Conservation (phyloP, 2,888 invertebrate species). For the Galerucella pusilla region DNA sequence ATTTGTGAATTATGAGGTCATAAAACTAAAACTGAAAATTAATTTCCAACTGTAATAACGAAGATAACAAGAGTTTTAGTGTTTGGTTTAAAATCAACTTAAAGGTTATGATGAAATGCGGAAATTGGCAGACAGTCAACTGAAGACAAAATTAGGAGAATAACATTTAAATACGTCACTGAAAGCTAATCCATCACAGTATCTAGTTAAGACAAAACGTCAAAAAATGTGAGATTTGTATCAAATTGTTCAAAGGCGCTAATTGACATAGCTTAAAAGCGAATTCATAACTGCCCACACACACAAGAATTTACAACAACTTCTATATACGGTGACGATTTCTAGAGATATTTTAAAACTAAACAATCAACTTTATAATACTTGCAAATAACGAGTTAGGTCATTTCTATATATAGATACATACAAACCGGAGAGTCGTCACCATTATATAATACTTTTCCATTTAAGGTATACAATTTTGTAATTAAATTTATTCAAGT, state of each 20-base stretch:
- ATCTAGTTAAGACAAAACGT: too few relatives aligned
- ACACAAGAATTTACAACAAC: background rate
- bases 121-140: background rate
- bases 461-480: conserved; percentile 44
- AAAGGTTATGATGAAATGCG: background rate
- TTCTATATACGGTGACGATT: background rate
- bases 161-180: background rate
- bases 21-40: too few relatives aligned
- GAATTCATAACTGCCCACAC: too few relatives aligned
- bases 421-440: conserved; percentile 31
- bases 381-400: conserved; percentile 49
- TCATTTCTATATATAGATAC: conserved; percentile 59
- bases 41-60: too few relatives aligned
- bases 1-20: too few relatives aligned
- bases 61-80: too few relatives aligned
- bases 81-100: background rate
- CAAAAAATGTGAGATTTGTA: too few relatives aligned
- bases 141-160: background rate
- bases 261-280: background rate
- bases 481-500: background rate
- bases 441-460: conserved; percentile 38
- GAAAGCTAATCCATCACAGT: too few relatives aligned
- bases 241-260: background rate
- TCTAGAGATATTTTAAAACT: background rate
- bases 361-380: conserved; percentile 38